Evolutionary conservation across 2,113 vertebrate genomes (phyloP).

Genomic region (Centropristis striata): DNA sequence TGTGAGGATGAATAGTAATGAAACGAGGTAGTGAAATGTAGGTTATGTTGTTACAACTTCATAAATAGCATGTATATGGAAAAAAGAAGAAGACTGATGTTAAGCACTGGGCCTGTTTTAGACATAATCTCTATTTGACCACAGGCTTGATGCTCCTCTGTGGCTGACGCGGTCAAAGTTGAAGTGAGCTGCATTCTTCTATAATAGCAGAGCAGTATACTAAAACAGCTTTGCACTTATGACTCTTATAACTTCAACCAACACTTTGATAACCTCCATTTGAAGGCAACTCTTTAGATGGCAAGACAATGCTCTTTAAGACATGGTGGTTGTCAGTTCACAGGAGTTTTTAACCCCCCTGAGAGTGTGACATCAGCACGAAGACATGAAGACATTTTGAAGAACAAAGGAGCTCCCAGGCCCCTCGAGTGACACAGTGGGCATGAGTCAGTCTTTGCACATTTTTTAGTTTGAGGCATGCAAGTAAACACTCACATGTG

Average conservation of each 20-base stretch:
- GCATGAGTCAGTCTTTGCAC: constrained; percentile 63
- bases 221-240: constrained; percentile 58
- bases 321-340: constrained; percentile 36
- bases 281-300: constrained; percentile 28
- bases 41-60: constrained; percentile 16
- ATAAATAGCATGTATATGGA: constrained; percentile 4
- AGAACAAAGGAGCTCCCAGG: constrained; percentile 70
- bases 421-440: constrained; percentile 59
- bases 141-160: constrained; percentile 63
- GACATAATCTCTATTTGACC: constrained; percentile 69
- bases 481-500: constrained; percentile 50
- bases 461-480: constrained; percentile 40
- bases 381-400: constrained; percentile 68
- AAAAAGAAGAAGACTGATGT: constrained; percentile 33
- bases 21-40: constrained; percentile 22
- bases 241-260: constrained; percentile 49
- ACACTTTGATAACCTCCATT: constrained; percentile 59
- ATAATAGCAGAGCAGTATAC: constrained; percentile 51
- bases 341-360: constrained; percentile 50
- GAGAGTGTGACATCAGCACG: constrained; percentile 69
- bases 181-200: constrained; percentile 56
- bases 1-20: constrained; percentile 14
- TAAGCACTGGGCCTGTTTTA: constrained; percentile 58
- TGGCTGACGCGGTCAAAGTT: constrained; percentile 55
- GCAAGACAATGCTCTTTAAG: constrained; percentile 40